A percentile compares a stretch with the other conserved stretches of the same genome.
phyloP scores from a whole-genome alignment of 2,888 invertebrate genomes.

The Cephonodes hylas region DNA sequence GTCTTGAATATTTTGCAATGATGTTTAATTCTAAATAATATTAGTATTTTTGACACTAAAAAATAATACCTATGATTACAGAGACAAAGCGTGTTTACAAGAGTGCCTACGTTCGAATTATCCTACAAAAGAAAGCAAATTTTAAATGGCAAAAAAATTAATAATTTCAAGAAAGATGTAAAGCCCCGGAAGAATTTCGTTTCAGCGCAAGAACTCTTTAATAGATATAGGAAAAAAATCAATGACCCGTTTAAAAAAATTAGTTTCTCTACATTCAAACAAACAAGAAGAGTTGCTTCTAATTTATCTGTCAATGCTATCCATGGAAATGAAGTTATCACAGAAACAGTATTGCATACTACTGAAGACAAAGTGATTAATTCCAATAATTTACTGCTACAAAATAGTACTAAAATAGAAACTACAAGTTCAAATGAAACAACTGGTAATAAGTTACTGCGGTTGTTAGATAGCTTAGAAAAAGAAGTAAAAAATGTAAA shows the following conservation, averaged over 20 bases:
- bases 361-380: constrained; percentile 38
- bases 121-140: constrained; percentile 22
- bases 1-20: too few species aligned
- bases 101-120: constrained; percentile 34
- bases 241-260: neutral
- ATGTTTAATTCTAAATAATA: too few species aligned
- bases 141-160: neutral
- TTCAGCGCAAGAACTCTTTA: constrained; percentile 42
- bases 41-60: too few species aligned
- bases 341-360: constrained; percentile 30
- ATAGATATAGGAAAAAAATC: constrained; percentile 35
- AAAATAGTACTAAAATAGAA: constrained; percentile 14
- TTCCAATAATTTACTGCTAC: constrained; percentile 28
- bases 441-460: constrained; percentile 48
- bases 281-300: neutral
- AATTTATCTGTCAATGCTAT: neutral
- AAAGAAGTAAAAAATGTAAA: constrained; percentile 54
- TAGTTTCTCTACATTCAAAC: neutral
- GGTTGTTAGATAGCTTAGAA: constrained; percentile 55
- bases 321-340: constrained; percentile 12
- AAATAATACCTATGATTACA: constrained; percentile 25
- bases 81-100: constrained; percentile 43
- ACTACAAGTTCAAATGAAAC: constrained; percentile 33
- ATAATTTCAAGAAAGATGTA: constrained; percentile 39
- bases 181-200: constrained; percentile 52